phyloP scores from a whole-genome alignment of 2,888 invertebrate species.

The Selenia dentaria region DNA sequence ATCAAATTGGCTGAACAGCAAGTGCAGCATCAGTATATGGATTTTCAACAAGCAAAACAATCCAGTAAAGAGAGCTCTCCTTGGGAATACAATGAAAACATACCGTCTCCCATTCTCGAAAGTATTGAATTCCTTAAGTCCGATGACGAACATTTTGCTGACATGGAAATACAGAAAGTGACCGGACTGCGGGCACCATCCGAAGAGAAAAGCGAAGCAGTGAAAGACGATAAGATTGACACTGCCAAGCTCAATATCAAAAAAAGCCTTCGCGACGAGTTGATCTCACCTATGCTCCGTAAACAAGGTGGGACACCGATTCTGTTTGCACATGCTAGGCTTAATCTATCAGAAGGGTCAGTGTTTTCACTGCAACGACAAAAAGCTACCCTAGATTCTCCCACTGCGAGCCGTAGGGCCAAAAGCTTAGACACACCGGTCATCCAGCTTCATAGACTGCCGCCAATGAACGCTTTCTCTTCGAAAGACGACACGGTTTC shows the following conservation, averaged over 20 bases:
- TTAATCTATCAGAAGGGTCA: constrained; percentile 94
- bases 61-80: constrained; percentile 81
- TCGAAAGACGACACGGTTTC: constrained; percentile 95
- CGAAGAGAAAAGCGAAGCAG: constrained; percentile 59
- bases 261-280: constrained; percentile 87
- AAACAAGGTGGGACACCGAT: constrained; percentile 91
- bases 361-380: constrained; percentile 91
- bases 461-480: constrained; percentile 93
- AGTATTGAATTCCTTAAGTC: constrained; percentile 85
- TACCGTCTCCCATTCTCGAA: constrained; percentile 86
- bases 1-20: constrained; percentile 77
- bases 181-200: constrained; percentile 66
- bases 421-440: constrained; percentile 94
- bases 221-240: constrained; percentile 59
- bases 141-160: constrained; percentile 83
- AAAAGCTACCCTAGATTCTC: constrained; percentile 90
- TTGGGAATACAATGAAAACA: constrained; percentile 87
- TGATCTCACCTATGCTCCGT: constrained; percentile 88
- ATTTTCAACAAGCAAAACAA: constrained; percentile 55
- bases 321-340: constrained; percentile 90
- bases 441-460: constrained; percentile 91
- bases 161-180: constrained; percentile 83
- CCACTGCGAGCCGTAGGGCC: constrained; percentile 89
- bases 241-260: constrained; percentile 60
- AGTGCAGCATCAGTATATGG: constrained; percentile 24